phyloP scores from a whole-genome alignment of 2,888 invertebrate species.

The Polietes domitor region DNA sequence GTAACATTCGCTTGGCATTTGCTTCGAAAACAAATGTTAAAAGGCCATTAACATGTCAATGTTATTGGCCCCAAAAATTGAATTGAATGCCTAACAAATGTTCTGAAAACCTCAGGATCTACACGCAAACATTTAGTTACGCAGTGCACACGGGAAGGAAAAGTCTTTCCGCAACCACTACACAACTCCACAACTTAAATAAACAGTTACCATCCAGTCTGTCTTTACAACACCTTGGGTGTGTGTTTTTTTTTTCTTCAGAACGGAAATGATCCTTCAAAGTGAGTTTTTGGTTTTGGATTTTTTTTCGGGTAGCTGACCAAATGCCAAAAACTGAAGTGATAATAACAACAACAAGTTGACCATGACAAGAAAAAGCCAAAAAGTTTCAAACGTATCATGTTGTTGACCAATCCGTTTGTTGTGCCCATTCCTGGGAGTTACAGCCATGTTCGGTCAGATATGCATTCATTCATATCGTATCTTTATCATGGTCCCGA shows the following conservation, averaged over 20 bases:
- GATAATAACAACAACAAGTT: background rate
- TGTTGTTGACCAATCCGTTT: background rate
- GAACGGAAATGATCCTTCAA: slow-evolving; percentile 49
- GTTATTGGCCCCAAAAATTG: slow-evolving; percentile 26
- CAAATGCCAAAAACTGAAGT: slow-evolving; percentile 1
- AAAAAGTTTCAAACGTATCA: background rate
- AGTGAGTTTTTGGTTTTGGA: background rate
- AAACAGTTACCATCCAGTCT: slow-evolving; percentile 15
- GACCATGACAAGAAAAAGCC: background rate
- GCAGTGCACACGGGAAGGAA: background rate
- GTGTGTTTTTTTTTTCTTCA: background rate
- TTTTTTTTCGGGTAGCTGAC: slow-evolving; percentile 9
- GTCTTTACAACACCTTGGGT: slow-evolving; percentile 17
- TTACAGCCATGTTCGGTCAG: background rate
- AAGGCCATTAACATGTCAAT: slow-evolving; percentile 66
- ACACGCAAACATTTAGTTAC: slow-evolving; percentile 15
- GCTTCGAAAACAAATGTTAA: slow-evolving; percentile 15
- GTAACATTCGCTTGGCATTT: slow-evolving; percentile 1
- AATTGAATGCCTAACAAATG: slow-evolving; percentile 25
- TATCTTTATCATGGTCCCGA: background rate
- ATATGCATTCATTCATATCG: background rate
- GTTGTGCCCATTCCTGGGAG: background rate
- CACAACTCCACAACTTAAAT: slow-evolving; percentile 1
- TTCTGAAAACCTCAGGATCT: slow-evolving; percentile 22
- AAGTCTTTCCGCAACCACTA: background rate